These are phyloP conservation scores for Drosophila ficusphila DNA, from an alignment of 1,140 invertebrate genomes.

Conservation along the genomic window DNA sequence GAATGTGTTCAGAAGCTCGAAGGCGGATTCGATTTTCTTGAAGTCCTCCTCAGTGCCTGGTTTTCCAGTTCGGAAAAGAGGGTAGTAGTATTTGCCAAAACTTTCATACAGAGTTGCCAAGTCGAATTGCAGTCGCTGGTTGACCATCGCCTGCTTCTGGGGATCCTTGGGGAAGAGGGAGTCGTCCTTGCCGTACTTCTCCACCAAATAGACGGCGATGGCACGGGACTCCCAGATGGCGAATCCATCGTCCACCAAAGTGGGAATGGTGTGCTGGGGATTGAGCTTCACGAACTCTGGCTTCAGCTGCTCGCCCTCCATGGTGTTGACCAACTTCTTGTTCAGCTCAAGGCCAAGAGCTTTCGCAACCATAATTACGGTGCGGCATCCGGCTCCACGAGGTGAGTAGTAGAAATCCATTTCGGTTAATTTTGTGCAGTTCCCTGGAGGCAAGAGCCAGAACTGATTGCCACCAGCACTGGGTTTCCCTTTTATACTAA, in stretches of 20 bases:
- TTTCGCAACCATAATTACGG: conserved; percentile 88
- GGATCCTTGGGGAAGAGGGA: conserved; percentile 86
- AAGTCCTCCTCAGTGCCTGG: conserved; percentile 87
- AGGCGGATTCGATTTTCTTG: conserved; percentile 86
- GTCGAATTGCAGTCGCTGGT: conserved; percentile 91
- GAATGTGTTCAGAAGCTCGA: conserved; percentile 87
- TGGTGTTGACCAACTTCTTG: conserved; percentile 87
- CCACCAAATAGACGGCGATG: conserved; percentile 64
- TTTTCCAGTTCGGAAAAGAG: conserved; percentile 86
- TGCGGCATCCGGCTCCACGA: no score
- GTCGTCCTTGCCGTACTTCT: conserved; percentile 76
- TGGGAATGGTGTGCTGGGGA: conserved; percentile 77
- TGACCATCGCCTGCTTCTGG: conserved; percentile 87
- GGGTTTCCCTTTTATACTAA: conserved; percentile 4
- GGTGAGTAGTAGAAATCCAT: no score
- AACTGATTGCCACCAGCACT: neutral
- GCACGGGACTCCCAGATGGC: conserved; percentile 62
- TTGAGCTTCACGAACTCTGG: conserved; percentile 86
- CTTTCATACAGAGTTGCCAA: conserved; percentile 87
- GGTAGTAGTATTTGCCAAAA: conserved; percentile 88
- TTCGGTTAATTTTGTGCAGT: no score
- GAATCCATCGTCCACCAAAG: conserved; percentile 57
- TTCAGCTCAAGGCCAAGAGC: conserved; percentile 90
- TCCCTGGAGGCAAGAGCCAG: no score
- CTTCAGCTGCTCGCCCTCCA: conserved; percentile 87